These are phyloP conservation scores for Catostomus latipinnis DNA, from an alignment of 2,797 vertebrate genomes.

Conservation along the genomic window DNA sequence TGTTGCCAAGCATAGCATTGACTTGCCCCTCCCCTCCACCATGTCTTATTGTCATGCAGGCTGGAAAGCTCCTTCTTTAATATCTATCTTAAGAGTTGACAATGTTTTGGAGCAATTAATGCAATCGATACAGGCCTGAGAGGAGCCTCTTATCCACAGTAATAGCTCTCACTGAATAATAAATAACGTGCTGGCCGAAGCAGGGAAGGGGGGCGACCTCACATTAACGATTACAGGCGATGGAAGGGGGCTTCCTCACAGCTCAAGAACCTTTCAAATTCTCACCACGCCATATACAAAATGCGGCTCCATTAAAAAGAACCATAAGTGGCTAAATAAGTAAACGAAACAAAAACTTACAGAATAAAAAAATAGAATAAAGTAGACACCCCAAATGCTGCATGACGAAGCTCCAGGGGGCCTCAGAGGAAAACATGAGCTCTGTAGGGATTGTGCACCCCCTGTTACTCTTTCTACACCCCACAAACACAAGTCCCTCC, in stretches of 20 bases:
- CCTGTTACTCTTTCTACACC: not conserved
- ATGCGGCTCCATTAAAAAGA: slow-evolving; percentile 2
- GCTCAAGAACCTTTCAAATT: slow-evolving; percentile 42
- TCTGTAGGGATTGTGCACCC: no score
- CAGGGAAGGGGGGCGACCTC: slow-evolving; percentile 56
- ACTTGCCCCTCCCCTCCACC: slow-evolving; percentile 44
- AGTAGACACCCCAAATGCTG: not conserved
- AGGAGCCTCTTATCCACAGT: slow-evolving; percentile 81
- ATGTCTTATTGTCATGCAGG: slow-evolving; percentile 70
- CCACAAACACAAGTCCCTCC: slow-evolving; percentile 9
- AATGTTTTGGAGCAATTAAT: slow-evolving; percentile 84
- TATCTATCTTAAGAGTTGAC: slow-evolving; percentile 85
- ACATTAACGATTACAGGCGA: slow-evolving; percentile 61
- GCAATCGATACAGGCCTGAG: slow-evolving; percentile 79
- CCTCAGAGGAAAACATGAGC: not conserved
- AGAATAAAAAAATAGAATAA: not conserved
- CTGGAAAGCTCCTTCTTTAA: slow-evolving; percentile 70
- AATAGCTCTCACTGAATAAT: slow-evolving; percentile 85
- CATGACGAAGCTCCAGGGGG: not conserved
- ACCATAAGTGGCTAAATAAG: not conserved
- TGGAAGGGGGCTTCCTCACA: slow-evolving; percentile 46
- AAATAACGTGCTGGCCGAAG: slow-evolving; percentile 72
- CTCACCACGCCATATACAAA: slow-evolving; percentile 12
- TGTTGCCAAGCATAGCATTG: slow-evolving; percentile 15
- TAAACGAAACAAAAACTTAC: not conserved